Base-by-base conservation (phyloP, 1,140 invertebrate species). In the Drosophila burlai region DNA sequence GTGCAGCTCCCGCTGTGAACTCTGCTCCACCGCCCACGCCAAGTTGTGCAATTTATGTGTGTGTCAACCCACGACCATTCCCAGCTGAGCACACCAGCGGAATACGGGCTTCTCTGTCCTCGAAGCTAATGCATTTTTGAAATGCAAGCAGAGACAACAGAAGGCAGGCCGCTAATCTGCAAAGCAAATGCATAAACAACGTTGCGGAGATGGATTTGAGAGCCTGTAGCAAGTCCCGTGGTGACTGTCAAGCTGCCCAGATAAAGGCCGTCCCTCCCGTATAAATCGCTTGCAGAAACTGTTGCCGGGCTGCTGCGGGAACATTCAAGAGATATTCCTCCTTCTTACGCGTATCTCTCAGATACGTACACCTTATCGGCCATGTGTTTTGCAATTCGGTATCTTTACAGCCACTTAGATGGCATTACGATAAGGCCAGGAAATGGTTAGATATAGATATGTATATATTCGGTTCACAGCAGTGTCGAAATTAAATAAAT, bases 141-240 rank as follows among this genome's bases (percentile, higher is more conserved):
- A 73, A 76, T 69, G 76, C 62, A 52, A 55, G 62, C 46, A 57
- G 42, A 24, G 58, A 47, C 42, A 60, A 9, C 59, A 45, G 13
- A 10, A 43, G 54, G 40, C 58, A 40, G 55, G 50, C 58, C 16
- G 62, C 76, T 87, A 77, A 89, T 89, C 83, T 68, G 47, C 49
- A 80, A 86, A 72, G 73, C 80, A 86, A 65, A 73, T 89, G 80
- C 80, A 83, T 61, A 83, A 83, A 81, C 82, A 85, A 78, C 66
- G 66, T 38, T 47, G 29, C 40, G 18, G 71, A 69, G 54, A 61
- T 24, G 36, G 46, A 42, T 42, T n/a, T 13, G 11, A 29, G 36
- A 58, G 42, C 62, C 81, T 61, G 71, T 31, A 31, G 46, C 21
- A 60, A 47, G 38, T 29, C 29, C 62, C 38, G 18, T 26, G 47